phyloP scores from a whole-genome alignment of 2,888 invertebrate genomes.

The Pilophorus perplexus region DNA sequence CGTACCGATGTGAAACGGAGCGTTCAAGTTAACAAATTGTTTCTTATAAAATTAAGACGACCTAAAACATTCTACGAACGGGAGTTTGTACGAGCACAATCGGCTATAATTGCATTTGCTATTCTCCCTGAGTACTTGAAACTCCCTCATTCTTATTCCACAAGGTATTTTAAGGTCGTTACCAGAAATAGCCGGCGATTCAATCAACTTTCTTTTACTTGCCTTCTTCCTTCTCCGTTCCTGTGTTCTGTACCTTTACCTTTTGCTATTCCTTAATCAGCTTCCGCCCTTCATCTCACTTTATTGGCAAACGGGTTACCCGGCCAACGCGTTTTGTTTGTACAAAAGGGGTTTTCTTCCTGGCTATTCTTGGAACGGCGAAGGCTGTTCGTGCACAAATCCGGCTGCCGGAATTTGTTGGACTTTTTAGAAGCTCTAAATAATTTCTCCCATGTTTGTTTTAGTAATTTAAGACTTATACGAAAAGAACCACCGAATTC shows the following conservation, averaged over 20 bases:
- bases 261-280: conserved; percentile 1
- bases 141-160: conserved; percentile 36
- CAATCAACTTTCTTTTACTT: conserved; percentile 31
- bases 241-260: neutral
- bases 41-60: conserved; percentile 23
- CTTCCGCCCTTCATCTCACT: neutral
- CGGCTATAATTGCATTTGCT: conserved; percentile 36
- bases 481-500: too few species aligned
- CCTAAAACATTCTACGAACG: conserved; percentile 20
- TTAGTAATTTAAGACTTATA: too few species aligned
- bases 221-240: neutral
- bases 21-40: conserved; percentile 21
- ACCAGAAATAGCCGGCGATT: conserved; percentile 37
- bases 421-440: too few species aligned
- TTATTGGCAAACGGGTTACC: too few species aligned
- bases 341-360: too few species aligned
- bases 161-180: conserved; percentile 37
- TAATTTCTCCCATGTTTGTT: too few species aligned
- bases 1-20: too few species aligned
- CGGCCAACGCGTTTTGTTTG: too few species aligned
- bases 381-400: too few species aligned
- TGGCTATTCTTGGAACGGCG: too few species aligned
- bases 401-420: too few species aligned
- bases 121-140: conserved; percentile 35
- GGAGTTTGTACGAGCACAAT: neutral